These are phyloP conservation scores for Cryptophagus acutangulus DNA, from an alignment of 2,888 invertebrate genomes.

Conservation along the genomic window DNA sequence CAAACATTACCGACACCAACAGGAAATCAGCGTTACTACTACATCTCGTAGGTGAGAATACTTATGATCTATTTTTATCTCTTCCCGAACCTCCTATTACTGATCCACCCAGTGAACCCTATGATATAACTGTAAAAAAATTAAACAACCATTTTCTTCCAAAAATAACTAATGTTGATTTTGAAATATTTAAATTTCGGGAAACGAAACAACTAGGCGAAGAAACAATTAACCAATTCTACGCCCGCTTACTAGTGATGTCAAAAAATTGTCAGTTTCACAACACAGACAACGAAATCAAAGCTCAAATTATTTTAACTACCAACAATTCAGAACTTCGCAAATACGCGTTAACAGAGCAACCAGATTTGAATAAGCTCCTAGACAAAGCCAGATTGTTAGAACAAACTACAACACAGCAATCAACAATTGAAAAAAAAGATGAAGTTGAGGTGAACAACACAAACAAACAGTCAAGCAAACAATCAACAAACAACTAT, in stretches of 20 bases:
- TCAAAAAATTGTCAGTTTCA: not conserved
- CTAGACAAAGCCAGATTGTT: not conserved
- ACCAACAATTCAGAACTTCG: not conserved
- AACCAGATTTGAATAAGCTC: constrained; percentile 1
- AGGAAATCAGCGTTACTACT: constrained; percentile 2
- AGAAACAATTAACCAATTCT: constrained; percentile 6
- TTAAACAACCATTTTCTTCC: constrained; percentile 8
- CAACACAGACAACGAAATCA: not conserved
- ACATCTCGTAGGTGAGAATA: constrained; percentile 1
- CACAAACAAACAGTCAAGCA: constrained; percentile 1
- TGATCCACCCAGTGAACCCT: not conserved
- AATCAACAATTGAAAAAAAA: not conserved
- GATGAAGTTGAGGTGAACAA: not conserved
- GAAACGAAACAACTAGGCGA: constrained; percentile 10
- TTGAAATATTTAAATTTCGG: constrained; percentile 10
- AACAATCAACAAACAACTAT: no score
- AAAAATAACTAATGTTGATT: constrained; percentile 8
- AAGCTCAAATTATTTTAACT: constrained; percentile 3
- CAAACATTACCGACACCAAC: not conserved
- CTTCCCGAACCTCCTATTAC: constrained; percentile 2
- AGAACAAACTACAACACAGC: not conserved
- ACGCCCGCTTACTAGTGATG: not conserved
- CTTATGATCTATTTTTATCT: constrained; percentile 1
- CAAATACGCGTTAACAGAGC: not conserved
- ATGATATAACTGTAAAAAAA: not conserved